These are phyloP conservation scores for Xiphophorus hellerii DNA, from an alignment of 2,113 vertebrate species.

Conservation along the genomic window DNA sequence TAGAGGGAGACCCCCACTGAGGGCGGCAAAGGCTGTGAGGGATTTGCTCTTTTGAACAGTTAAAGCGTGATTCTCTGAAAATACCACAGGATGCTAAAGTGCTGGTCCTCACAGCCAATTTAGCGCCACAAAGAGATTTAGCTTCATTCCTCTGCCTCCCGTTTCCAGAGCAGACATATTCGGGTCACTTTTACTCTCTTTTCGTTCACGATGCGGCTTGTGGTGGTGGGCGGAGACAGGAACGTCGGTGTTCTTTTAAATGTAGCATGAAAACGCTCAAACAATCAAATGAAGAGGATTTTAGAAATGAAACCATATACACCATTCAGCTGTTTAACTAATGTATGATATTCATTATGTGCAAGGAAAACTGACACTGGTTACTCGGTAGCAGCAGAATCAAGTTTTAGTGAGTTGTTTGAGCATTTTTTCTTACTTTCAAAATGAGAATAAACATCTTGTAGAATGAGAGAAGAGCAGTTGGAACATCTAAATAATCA, in stretches of 20 bases:
- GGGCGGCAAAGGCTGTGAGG: constrained; percentile 33
- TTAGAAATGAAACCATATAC: too few species aligned
- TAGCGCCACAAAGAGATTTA: constrained; percentile 33
- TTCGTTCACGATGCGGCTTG: neutral
- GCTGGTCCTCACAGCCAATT: constrained; percentile 32
- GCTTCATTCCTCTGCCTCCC: constrained; percentile 1
- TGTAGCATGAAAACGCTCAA: neutral
- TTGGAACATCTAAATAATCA: too few species aligned
- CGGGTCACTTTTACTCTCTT: neutral
- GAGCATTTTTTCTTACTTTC: too few species aligned
- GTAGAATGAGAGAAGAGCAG: too few species aligned
- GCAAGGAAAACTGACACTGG: too few species aligned
- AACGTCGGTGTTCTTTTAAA: neutral
- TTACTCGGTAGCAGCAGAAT: too few species aligned
- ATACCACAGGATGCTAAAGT: constrained; percentile 49
- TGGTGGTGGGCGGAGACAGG: neutral
- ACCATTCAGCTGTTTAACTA: too few species aligned
- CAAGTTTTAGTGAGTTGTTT: too few species aligned
- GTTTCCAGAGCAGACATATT: constrained; percentile 9
- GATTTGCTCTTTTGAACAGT: constrained; percentile 62
- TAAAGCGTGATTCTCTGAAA: constrained; percentile 50
- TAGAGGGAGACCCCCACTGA: constrained; percentile 39
- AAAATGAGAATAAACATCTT: too few species aligned
- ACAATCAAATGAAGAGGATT: too few species aligned
- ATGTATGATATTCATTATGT: too few species aligned